Evolutionary conservation across 2,113 vertebrate genomes (phyloP), one percentile per base, ranked within the genome.

Genomic region (Nibea albiflora): DNA sequence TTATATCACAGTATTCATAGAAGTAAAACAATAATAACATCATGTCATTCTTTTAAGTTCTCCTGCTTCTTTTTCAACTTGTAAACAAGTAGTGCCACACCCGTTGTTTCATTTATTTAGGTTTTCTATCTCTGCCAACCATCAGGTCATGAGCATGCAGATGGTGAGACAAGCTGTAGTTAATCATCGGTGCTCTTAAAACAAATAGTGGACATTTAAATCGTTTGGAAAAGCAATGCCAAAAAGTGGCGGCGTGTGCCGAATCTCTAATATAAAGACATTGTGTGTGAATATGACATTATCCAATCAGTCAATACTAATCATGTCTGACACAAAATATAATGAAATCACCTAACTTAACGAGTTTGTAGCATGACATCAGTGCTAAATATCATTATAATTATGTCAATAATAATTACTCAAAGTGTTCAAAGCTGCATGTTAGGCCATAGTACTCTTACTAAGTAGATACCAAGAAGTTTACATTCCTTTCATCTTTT

Each of bases 401-500:
- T 39, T 11, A 20, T 44, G 31, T 24, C 15, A 46, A 46, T 5
- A 1, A 71, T 26, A 44, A 53, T 35, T 4, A 22, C 19, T 52
- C 12, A 5, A 61, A n/a, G 31, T n/a, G 60, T 20, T 17, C 26
- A 68, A 52, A 52, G 16, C 20, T 42, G 3, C 7, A 35, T 22
- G 7, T 50, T 52, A 50, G 6, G 11, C 9, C 9, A 14, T 5
- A 73, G 47, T 8, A 28, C 16, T 53, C 4, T 2, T 15, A 28
- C 28, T 58, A 20, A 46, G 3, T 56, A 35, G 20, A 65, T 8
- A 67, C 8, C 35, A 87, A 63, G 4, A 63, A 60, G 16, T 61
- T 65, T 35, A 26, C 19, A 24, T 22, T 20, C 47, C 22, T 50
- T 61, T 56, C 26, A 68, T 66, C 31, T 73, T 66, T 50, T 61